Evolutionary conservation across 92 coral and sea anemone species (phyloP).

Genomic region (Siderastrea siderea): DNA sequence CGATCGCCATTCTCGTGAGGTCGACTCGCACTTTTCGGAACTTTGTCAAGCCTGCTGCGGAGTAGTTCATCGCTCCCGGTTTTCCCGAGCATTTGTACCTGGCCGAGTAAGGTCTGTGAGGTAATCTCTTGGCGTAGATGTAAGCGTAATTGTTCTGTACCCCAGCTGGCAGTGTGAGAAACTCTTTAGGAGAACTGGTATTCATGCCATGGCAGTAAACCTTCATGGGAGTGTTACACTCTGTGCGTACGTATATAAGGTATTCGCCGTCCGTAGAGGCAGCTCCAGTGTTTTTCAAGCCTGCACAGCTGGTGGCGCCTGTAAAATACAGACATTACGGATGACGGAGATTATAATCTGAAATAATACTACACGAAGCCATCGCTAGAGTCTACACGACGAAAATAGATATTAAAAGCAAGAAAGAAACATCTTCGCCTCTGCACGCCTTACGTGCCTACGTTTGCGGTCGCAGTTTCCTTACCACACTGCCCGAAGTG

Average conservation of each 20-base stretch:
- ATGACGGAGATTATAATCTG: too few species aligned
- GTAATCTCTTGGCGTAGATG: slow-evolving; percentile 85
- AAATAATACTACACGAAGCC: too few species aligned
- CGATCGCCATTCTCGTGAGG: slow-evolving; percentile 78
- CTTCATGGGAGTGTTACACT: slow-evolving; percentile 85
- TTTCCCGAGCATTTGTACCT: slow-evolving; percentile 85
- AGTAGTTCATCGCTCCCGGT: slow-evolving; percentile 60
- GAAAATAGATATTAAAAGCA: too few species aligned
- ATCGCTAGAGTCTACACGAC: too few species aligned
- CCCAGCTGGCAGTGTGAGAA: slow-evolving; percentile 86
- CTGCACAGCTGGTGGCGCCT: slow-evolving; percentile 94
- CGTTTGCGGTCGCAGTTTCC: background rate
- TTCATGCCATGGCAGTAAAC: slow-evolving; percentile 97
- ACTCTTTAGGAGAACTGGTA: slow-evolving; percentile 88
- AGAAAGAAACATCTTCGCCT: too few species aligned
- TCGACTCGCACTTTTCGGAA: slow-evolving; percentile 90
- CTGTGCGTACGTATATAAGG: slow-evolving; percentile 79
- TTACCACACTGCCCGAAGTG: slow-evolving; percentile 94
- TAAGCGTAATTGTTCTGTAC: slow-evolving; percentile 90
- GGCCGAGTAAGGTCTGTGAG: slow-evolving; percentile 76
- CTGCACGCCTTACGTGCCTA: too few species aligned
- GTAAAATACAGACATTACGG: background rate
- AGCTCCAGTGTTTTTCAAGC: slow-evolving; percentile 81
- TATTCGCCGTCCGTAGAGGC: slow-evolving; percentile 92
- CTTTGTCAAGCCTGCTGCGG: slow-evolving; percentile 83